phyloP scores from a whole-genome alignment of 2,113 vertebrate genomes.

The Plecturocebus donacophilus region DNA sequence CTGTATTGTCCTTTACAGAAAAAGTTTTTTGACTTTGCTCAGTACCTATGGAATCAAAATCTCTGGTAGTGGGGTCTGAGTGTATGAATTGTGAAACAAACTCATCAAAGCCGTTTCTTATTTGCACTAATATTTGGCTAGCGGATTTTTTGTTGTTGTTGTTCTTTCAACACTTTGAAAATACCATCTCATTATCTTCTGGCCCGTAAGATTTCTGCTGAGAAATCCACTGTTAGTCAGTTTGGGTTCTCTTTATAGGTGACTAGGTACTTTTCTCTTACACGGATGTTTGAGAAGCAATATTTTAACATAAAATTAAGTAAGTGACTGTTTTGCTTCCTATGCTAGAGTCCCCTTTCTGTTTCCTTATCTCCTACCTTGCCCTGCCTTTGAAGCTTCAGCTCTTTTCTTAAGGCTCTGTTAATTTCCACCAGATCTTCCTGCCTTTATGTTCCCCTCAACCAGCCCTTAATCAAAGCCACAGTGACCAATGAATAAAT shows the following conservation, averaged over 20 bases:
- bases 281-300: neutral
- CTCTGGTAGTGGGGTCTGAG: neutral
- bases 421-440: neutral
- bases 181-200: too few relatives aligned
- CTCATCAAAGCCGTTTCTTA: neutral
- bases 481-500: neutral
- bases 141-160: too few relatives aligned
- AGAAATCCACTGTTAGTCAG: too few relatives aligned
- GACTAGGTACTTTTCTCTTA: neutral
- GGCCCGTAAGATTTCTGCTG: too few relatives aligned
- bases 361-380: neutral
- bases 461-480: neutral
- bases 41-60: neutral
- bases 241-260: too few relatives aligned
- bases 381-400: neutral
- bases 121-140: neutral
- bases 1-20: neutral
- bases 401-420: neutral
- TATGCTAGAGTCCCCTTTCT: neutral
- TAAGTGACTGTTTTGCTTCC: neutral
- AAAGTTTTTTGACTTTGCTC: neutral
- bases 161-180: too few relatives aligned
- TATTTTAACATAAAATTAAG: constrained; percentile 16
- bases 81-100: neutral
- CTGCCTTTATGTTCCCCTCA: neutral